Conservation (phyloP, 1,140 invertebrate genomes). For the Cephus cinctus region DNA sequence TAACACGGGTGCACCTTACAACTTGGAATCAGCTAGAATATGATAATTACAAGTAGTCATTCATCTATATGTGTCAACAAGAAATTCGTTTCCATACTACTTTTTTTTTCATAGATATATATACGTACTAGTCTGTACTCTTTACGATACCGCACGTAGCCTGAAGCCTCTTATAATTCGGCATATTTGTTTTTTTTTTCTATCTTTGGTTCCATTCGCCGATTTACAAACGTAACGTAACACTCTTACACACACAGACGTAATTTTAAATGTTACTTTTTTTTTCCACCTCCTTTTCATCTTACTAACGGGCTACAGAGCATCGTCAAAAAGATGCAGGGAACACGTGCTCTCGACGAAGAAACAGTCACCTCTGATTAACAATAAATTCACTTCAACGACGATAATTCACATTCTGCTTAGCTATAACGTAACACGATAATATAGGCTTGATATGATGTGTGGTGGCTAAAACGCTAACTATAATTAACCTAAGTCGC, state of each 20-base stretch:
- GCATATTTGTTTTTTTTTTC: too few species aligned
- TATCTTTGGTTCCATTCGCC: too few species aligned
- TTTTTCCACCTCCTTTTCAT: too few species aligned
- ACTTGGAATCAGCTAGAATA: conserved; percentile 30
- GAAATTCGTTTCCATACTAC: conserved; percentile 39
- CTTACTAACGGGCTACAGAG: neutral
- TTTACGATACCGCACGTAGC: too few species aligned
- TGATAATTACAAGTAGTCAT: conserved; percentile 26
- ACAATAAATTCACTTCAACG: conserved; percentile 44
- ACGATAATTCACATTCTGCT: conserved; percentile 37
- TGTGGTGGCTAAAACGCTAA: conserved; percentile 43
- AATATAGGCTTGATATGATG: conserved; percentile 58
- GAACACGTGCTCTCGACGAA: conserved; percentile 15
- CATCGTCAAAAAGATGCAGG: conserved; percentile 2
- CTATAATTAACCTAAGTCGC: conserved; percentile 21
- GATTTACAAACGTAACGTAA: too few species aligned
- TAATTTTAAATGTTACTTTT: too few species aligned
- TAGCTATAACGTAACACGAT: conserved; percentile 48
- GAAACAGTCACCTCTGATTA: conserved; percentile 37
- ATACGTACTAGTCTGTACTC: too few species aligned
- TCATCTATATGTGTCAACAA: conserved; percentile 44
- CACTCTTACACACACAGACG: too few species aligned
- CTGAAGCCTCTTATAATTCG: too few species aligned
- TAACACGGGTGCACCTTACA: conserved; percentile 33
- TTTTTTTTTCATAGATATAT: too few species aligned